phyloP scores from a whole-genome alignment of 2,888 invertebrate genomes.

The Drosophila limbata region DNA sequence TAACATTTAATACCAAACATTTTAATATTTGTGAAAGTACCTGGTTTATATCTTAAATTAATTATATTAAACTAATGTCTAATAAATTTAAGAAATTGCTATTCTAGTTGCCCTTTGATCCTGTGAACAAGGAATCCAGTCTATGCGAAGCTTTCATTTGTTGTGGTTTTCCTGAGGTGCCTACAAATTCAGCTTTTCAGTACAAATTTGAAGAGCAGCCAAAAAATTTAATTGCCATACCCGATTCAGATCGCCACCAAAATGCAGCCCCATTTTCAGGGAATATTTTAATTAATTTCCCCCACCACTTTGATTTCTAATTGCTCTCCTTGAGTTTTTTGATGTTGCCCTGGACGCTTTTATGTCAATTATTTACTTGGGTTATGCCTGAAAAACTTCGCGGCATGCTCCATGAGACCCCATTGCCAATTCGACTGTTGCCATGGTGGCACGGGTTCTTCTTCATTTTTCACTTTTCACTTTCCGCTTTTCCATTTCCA shows the following conservation, averaged over 20 bases:
- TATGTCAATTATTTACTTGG: constrained; percentile 74
- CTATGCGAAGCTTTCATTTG: constrained; percentile 30
- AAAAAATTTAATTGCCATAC: constrained; percentile 55
- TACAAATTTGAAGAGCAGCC: constrained; percentile 14
- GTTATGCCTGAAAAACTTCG: constrained; percentile 62
- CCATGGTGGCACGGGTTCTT: constrained; percentile 51
- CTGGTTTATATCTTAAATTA: not conserved
- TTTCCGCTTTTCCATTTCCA: constrained; percentile 20
- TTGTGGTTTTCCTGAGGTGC: constrained; percentile 22
- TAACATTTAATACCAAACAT: too few species aligned
- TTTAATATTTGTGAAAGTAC: too few species aligned
- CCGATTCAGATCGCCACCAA: not conserved
- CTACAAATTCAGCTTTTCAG: not conserved
- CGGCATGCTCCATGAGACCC: constrained; percentile 37
- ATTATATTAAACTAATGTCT: not conserved
- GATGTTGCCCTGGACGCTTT: constrained; percentile 55
- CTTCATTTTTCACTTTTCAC: constrained; percentile 25
- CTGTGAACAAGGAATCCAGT: constrained; percentile 5
- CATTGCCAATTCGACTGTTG: constrained; percentile 58
- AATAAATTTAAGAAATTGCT: not conserved
- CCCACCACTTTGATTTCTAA: constrained; percentile 50
- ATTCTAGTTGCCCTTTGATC: constrained; percentile 17
- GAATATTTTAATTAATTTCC: constrained; percentile 72
- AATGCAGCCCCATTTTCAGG: constrained; percentile 2
- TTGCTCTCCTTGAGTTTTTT: constrained; percentile 55